Base-by-base conservation (phyloP, 2,888 invertebrate genomes). In the Lasioglossum pauxillum region DNA sequence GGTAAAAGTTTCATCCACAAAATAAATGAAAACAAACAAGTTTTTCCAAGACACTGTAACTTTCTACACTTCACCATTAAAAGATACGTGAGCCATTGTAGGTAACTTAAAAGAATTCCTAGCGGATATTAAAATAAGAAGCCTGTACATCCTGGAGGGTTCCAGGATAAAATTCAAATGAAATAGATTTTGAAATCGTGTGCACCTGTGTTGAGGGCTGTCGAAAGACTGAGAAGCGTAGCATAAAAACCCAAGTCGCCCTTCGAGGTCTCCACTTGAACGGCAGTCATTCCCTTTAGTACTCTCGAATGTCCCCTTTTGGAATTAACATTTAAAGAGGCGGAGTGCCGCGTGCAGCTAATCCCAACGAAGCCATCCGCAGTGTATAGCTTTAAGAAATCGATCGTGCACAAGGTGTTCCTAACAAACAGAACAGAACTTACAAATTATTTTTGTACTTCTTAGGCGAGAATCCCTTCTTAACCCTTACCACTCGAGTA, bases 241-340 rank as follows among this genome's bases (percentile, higher is more conserved):
- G 27, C 44, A 44, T 72, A 44, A 44, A 44, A 44, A 72, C 31
- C 27, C 5, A 44, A 27, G 44, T 46, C 27, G 44, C 72, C 35
- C 53, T 44, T 67, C 46, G 46, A 67, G 46, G 60, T 60, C 16
- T 44, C 41, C 14, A 60, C 41, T 27, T 60, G 19, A n/a, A 60
- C 41, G 41, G 60, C 49, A 75, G 31, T 16, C 38, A 31, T 7
- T 72, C 46, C 69, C 23, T 57, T 38, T 38, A 2, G 49, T 46
- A 38, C 23, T 19, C 27, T 27, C 44, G 49, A 53, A 46, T 27
- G 44, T 44, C 72, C 44, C 72, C 27, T 27, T 44, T 27, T 8
- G 64, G 53, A 84, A 75, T 75, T 69, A 78, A 78, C 67, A 46
- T 72, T 78, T 60, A 78, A 74, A 53, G 16, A 35, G n/a, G 23